These are phyloP conservation scores for Sphenodon punctatus DNA, from an alignment of 2,797 vertebrate species.

Conservation along the genomic window DNA sequence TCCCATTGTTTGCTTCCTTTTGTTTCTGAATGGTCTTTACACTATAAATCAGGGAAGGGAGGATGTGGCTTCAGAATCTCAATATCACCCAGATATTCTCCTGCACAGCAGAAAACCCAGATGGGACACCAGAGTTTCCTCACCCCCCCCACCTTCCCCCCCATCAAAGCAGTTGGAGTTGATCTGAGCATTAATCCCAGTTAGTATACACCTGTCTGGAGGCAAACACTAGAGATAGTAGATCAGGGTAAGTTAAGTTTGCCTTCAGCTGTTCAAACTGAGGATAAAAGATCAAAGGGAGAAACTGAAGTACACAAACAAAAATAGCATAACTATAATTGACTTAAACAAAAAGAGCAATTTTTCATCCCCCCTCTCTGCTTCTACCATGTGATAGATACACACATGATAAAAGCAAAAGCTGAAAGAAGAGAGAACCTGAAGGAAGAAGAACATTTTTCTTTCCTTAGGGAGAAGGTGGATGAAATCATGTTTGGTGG, in stretches of 20 bases:
- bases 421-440: too few species aligned
- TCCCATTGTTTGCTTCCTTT: too few species aligned
- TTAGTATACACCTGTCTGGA: not conserved
- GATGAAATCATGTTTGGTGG: not conserved
- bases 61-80: too few species aligned
- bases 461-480: not conserved
- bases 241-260: too few species aligned
- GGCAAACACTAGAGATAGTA: not conserved
- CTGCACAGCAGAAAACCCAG: not conserved
- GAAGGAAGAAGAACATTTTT: not conserved
- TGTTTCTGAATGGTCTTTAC: too few species aligned
- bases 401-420: slow-evolving; percentile 15
- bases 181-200: not conserved
- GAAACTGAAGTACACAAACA: not conserved
- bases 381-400: not conserved
- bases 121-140: too few species aligned
- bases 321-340: not conserved
- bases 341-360: not conserved
- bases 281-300: not conserved
- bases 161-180: not conserved
- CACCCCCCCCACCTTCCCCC: too few species aligned
- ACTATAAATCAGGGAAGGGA: too few species aligned
- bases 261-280: not conserved
- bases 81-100: not conserved
- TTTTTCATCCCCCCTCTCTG: not conserved